These are phyloP conservation scores for Actinostola sp. DNA, from an alignment of 92 coral and sea anemone genomes.

Conservation along the genomic window DNA sequence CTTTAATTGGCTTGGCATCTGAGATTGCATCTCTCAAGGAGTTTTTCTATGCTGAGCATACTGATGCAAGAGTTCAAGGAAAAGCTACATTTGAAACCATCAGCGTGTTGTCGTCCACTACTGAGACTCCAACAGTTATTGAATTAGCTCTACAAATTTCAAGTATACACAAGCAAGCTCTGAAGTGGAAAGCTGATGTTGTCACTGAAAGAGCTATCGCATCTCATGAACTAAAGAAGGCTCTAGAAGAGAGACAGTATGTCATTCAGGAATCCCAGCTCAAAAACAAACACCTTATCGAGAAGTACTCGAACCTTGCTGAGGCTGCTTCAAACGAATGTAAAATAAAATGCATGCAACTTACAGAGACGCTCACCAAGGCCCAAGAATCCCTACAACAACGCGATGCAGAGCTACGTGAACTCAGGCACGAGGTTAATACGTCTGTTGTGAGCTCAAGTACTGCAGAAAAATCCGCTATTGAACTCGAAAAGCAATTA, in stretches of 20 bases:
- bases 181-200: constrained; percentile 80
- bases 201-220: constrained; percentile 58
- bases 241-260: constrained; percentile 76
- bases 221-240: constrained; percentile 63
- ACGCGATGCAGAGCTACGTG: constrained; percentile 66
- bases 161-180: constrained; percentile 76
- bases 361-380: constrained; percentile 54
- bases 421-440: constrained; percentile 59
- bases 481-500: constrained; percentile 67
- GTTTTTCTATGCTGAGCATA: constrained; percentile 55
- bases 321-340: constrained; percentile 72
- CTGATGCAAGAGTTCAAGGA: constrained; percentile 22
- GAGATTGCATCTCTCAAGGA: constrained; percentile 77
- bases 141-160: constrained; percentile 89
- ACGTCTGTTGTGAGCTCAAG: constrained; percentile 60
- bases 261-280: constrained; percentile 79
- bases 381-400: constrained; percentile 70
- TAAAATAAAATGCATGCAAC: constrained; percentile 56
- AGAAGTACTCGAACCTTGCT: constrained; percentile 70
- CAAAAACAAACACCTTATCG: constrained; percentile 77
- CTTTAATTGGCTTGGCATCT: constrained; percentile 73
- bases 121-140: constrained; percentile 67
- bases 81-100: constrained; percentile 63
- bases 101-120: constrained; percentile 54
- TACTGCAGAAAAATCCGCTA: constrained; percentile 69